phyloP scores from a whole-genome alignment of 2,113 vertebrate species.

The Tympanuchus pallidicinctus region DNA sequence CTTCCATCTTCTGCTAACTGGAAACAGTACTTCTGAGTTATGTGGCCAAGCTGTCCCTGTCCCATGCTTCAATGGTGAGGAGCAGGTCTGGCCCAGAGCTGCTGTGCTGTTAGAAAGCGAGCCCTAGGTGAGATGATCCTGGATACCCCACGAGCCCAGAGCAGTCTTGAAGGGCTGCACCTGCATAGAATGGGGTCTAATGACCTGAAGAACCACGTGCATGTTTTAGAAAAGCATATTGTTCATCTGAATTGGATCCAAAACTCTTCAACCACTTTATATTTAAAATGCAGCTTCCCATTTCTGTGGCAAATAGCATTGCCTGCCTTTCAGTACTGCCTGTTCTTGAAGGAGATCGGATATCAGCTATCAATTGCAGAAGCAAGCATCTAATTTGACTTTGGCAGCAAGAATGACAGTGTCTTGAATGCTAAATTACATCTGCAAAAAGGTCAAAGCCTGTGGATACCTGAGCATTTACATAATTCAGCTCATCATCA shows the following conservation, averaged over 20 bases:
- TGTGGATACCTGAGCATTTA: constrained; percentile 70
- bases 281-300: neutral
- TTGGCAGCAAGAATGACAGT: constrained; percentile 68
- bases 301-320: neutral
- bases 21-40: neutral
- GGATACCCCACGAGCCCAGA: neutral
- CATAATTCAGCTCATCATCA: constrained; percentile 73
- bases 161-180: neutral
- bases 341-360: constrained; percentile 45
- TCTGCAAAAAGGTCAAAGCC: constrained; percentile 72
- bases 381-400: constrained; percentile 71
- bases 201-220: neutral
- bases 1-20: neutral
- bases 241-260: neutral
- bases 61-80: fast-evolving
- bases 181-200: fast-evolving
- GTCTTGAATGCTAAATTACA: constrained; percentile 76
- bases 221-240: neutral
- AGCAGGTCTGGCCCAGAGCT: neutral
- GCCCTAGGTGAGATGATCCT: neutral
- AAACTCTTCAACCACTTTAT: neutral
- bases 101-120: neutral
- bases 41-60: fast-evolving
- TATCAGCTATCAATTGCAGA: constrained; percentile 69
- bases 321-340: constrained; percentile 20